phyloP scores from a whole-genome alignment of 1,140 invertebrate genomes.

The Drosophila melanica region DNA sequence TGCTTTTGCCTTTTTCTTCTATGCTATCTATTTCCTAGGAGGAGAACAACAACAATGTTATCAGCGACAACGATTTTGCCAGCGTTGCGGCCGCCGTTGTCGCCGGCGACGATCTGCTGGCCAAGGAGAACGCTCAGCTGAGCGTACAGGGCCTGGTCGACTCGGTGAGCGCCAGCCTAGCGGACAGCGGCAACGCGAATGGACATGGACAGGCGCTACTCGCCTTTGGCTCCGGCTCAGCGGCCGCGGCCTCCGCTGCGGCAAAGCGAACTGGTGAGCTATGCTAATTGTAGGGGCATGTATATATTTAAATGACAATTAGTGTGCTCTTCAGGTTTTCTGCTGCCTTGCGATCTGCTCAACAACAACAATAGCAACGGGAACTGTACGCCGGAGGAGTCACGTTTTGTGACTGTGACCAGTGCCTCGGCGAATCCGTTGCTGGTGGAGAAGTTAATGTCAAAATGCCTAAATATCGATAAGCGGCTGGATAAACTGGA shows the following conservation, averaged over 20 bases:
- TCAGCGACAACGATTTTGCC: conserved; percentile 67
- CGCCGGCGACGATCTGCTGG: conserved; percentile 64
- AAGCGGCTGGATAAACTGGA: conserved; percentile 63
- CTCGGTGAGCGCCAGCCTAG: conserved; percentile 64
- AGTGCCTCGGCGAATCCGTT: conserved; percentile 79
- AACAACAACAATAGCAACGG: conserved; percentile 60
- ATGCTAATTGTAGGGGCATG: not conserved
- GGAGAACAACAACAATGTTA: conserved; percentile 79
- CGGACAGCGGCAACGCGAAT: conserved; percentile 39
- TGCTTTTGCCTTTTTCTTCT: conserved; percentile 32
- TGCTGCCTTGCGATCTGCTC: conserved; percentile 62
- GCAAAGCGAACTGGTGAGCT: conserved; percentile 39
- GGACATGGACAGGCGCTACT: conserved; percentile 44
- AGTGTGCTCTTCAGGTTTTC: conserved; percentile 17
- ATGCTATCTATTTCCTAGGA: conserved; percentile 68
- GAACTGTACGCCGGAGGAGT: conserved; percentile 62
- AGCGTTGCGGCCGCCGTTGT: conserved; percentile 67
- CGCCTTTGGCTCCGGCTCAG: conserved; percentile 59
- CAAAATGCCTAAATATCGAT: conserved; percentile 75
- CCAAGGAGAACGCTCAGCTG: conserved; percentile 72
- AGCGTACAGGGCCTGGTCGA: conserved; percentile 66
- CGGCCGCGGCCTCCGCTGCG: conserved; percentile 40
- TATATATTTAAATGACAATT: not conserved
- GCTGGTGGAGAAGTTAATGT: conserved; percentile 79
- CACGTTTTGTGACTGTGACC: conserved; percentile 73